Base-by-base conservation (phyloP, 2,797 vertebrate genomes). In the Distichodus sexfasciatus region DNA sequence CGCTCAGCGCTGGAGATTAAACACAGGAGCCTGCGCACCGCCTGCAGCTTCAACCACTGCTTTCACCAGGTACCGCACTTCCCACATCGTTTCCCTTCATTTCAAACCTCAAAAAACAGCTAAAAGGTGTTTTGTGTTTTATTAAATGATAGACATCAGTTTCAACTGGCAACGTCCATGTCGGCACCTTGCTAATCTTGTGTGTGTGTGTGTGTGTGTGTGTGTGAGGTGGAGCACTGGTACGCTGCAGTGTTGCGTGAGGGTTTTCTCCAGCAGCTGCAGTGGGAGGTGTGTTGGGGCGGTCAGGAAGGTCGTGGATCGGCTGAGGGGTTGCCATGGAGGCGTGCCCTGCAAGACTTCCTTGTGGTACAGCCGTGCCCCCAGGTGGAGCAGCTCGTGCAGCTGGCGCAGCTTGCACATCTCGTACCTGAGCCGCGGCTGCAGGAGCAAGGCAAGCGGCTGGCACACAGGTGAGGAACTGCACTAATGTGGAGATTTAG, bases 401-500 rank as follows among this genome's bases (percentile, higher is more conserved):
- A 86, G 47, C 78, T 93, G 26, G 73, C 73, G 11, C 84, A 86
- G 29, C 82, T 92, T 26, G 79, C 89, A 0, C 54, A 64, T 0
- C 50, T 74, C 12, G 71, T 91, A 53, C 79, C 84, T 3, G 88
- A 91, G 2, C 50, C 77, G 0, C 46, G 57, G 11, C 36, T 88
- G 29, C 84, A 81, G 67, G 69, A 72, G 17, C 66, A 50, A 0
- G 91, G 90, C n/a, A 83, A 62, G 28, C 83, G 1, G 63, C 74
- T 91, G 28, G 87, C 87, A 19, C 81, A 88, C 6, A 82, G 89
- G 91, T 92, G 63, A 82, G n/a, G n/a, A n/a, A n/a, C n/a, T n/a
- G n/a, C n/a, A n/a, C n/a, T n/a, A n/a, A n/a, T n/a, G n/a, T n/a
- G n/a, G n/a, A 41, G 3, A 9, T 36, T 33, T 61, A 6, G 10